Conservation (phyloP, 2,797 vertebrate genomes). For the Lepus townsendii region DNA sequence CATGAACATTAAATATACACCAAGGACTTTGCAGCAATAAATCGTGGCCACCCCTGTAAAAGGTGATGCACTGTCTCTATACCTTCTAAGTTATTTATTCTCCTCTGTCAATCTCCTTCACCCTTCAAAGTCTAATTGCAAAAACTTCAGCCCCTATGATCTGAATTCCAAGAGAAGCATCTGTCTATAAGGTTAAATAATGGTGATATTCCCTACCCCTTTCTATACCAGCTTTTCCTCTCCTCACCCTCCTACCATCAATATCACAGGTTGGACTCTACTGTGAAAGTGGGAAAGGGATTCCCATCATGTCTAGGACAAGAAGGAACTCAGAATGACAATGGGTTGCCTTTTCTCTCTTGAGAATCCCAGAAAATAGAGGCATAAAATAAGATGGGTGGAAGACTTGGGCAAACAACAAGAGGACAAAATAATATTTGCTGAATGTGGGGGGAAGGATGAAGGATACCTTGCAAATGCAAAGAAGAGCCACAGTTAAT, state of each 20-base stretch:
- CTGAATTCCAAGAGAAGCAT: conserved; percentile 43
- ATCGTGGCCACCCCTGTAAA: not conserved
- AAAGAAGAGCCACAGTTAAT: conserved; percentile 39
- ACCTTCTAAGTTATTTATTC: not conserved
- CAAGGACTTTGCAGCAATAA: conserved; percentile 3
- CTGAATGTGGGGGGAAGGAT: not conserved
- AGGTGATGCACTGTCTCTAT: not conserved
- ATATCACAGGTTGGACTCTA: not conserved
- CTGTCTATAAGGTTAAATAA: not conserved
- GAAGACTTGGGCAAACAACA: conserved; percentile 6
- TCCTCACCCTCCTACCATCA: not conserved
- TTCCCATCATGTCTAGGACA: not conserved
- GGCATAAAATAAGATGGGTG: not conserved
- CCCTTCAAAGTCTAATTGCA: not conserved
- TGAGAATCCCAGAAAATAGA: conserved; percentile 11
- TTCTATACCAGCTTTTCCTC: not conserved
- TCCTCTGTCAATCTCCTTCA: not conserved
- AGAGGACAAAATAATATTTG: conserved; percentile 25
- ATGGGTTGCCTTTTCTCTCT: conserved; percentile 41
- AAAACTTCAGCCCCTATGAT: conserved; percentile 32
- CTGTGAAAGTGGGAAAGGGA: not conserved
- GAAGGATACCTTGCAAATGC: not conserved
- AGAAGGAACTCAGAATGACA: not conserved
- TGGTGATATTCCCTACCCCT: not conserved
- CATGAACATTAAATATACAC: conserved; percentile 25